Evolutionary conservation across 2,888 invertebrate species (phyloP), one percentile per base, ranked within the genome.

Genomic region (Pteria penguin): DNA sequence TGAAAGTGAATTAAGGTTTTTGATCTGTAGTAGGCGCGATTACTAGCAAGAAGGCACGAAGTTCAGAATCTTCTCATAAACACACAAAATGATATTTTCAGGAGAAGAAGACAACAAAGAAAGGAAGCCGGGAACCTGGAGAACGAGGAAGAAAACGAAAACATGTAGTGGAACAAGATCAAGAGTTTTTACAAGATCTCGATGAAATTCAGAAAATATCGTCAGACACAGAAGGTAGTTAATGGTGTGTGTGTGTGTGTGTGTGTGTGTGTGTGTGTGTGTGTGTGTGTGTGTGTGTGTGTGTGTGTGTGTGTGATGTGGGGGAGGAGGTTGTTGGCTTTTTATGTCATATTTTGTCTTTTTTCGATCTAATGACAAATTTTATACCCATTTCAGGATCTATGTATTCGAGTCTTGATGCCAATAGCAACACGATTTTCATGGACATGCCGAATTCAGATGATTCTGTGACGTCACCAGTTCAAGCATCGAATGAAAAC

Each of bases 401-500:
- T 29, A 80, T 86, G 61, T 89, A 86, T 80, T 82, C 86, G 4
- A 81, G 76, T 60, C 45, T 77, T 27, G 76, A 77, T 54, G 45
- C 63, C 33, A 33, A 67, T n/a, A 60, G 63, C 29, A 77, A 77
- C 45, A 77, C 72, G 32, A 69, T 77, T 31, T 77, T 77, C 31
- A 69, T 77, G 69, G 76, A 77, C 22, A 72, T 77, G 29, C 76
- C 69, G 22, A 77, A 72, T 31, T 87, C 85, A 75, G 91, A 91
- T 22, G 89, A 89, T 57, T 89, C 90, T 73, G 86, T 90, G 72
- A 91, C 90, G 62, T 86, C 89, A 54, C 84, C 91, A 11, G 92
- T 91, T 63, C 91, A 90, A 63, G 88, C 90, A 8, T 78, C 82
- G 69, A 79, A 81, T 57, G 88, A 87, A 69, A 75, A 72, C 54